Evolutionary conservation across 37 sponge, comb jelly and placozoan genomes (phyloP), one percentile per base, ranked within the genome.

Genomic region (Diacarnus erythraeanus): DNA sequence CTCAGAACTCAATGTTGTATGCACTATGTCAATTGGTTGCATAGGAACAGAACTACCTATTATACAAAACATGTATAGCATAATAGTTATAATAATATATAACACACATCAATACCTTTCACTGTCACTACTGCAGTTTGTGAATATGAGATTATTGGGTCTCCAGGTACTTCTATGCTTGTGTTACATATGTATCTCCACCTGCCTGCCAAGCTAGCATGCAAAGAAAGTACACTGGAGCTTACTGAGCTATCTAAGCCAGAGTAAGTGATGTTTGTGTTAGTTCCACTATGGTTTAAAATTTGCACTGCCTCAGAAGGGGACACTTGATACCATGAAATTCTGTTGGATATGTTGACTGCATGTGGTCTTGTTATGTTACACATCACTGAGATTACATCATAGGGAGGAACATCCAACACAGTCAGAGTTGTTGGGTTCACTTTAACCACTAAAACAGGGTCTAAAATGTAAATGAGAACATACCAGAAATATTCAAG

Each of bases 111-210:
- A n/a, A n/a, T n/a, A n/a, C 73, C 73, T 43, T 72, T 72, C 4
- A 72, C 54, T 25, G 26, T 72, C 3, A 27, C 73, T 72, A 18
- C 54, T 25, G 31, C 43, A 18, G 54, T 43, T 43, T 40, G 30
- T 29, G 27, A 43, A 20, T 9, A 72, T 41, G 73, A 72, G 54
- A 72, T 43, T 5, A 72, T 9, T 23, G 73, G 73, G 39, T 72
- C 73, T 72, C 73, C 73, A 72, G 54, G 73, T 22, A 72, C 73
- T 41, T 43, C 51, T 3, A 72, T 18, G 23, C 54, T 72, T 5
- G 54, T 23, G 23, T 8, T 22, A 29, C 73, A 72, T 22, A 27
- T 72, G 73, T 25, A 72, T 29, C 25, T 40, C 54, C 47, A 44
- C 47, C 27, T 40, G 3, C 73, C 73, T 29, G 47, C 73, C 20